phyloP scores from a whole-genome alignment of 2,113 vertebrate genomes.

The Cephalophus harveyi region DNA sequence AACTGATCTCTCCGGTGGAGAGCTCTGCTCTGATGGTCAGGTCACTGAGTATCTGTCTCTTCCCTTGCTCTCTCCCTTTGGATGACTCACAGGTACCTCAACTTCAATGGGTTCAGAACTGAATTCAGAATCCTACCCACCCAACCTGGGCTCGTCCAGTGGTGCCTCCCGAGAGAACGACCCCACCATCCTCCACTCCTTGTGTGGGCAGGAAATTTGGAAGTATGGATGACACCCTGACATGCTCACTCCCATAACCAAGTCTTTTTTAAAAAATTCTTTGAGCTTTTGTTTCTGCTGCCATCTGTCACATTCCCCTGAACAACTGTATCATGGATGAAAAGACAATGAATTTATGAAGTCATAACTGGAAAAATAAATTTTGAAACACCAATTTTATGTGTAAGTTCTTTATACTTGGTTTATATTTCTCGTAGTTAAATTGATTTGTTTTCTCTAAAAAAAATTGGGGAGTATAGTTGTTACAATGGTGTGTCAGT shows the following conservation, averaged over 20 bases:
- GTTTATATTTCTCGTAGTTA: not conserved
- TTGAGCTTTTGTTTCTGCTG: not conserved
- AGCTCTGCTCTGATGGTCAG: not conserved
- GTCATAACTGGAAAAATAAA: not conserved
- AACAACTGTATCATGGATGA: not conserved
- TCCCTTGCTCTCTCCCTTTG: not conserved
- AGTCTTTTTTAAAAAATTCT: not conserved
- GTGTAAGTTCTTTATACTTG: not conserved
- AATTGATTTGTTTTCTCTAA: not conserved
- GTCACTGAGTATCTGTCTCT: not conserved
- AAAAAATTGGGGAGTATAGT: not conserved
- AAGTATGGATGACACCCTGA: not conserved
- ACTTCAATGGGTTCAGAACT: not conserved
- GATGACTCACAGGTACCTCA: not conserved
- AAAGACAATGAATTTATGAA: not conserved
- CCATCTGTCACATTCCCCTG: not conserved
- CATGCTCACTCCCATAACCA: fast-evolving
- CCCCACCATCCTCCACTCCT: not conserved
- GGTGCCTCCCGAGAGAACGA: fast-evolving
- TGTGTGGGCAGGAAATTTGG: not conserved
- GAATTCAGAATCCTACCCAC: not conserved
- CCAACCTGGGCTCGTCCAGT: not conserved
- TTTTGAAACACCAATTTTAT: not conserved
- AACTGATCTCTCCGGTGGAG: no score
- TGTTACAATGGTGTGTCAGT: not conserved